phyloP scores from a whole-genome alignment of 2,888 invertebrate species.

The Chrysolina americana region DNA sequence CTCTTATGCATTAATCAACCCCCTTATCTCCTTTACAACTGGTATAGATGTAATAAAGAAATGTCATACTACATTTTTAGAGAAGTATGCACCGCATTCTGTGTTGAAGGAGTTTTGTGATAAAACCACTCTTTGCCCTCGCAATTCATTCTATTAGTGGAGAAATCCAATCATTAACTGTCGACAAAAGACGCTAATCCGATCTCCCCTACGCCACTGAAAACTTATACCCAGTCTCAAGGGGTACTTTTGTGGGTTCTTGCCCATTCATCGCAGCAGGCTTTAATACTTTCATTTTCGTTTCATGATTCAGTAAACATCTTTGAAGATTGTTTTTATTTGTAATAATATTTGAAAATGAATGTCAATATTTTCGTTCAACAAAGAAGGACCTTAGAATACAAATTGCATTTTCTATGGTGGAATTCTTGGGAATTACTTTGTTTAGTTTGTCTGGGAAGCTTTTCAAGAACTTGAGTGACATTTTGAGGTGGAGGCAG shows the following conservation, averaged over 20 bases:
- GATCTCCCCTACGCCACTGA: conserved; percentile 26
- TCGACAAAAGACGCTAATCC: conserved; percentile 14
- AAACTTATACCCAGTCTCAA: conserved; percentile 24
- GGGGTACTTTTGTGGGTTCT: conserved; percentile 33
- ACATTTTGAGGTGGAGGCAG: not conserved
- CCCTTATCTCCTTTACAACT: too few relatives aligned
- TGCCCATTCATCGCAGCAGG: conserved; percentile 26
- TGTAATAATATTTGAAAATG: conserved; percentile 31
- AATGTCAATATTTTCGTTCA: conserved; percentile 28
- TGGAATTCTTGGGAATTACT: not conserved
- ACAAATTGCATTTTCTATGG: conserved; percentile 12
- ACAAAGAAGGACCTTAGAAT: conserved; percentile 6
- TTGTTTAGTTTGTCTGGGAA: not conserved
- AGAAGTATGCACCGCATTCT: not conserved
- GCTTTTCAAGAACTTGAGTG: not conserved
- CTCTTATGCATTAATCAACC: too few relatives aligned
- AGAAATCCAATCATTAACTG: conserved; percentile 13
- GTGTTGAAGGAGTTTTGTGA: not conserved
- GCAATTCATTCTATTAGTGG: not conserved
- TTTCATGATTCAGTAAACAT: conserved; percentile 31
- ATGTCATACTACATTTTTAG: not conserved
- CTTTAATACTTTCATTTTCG: conserved; percentile 27
- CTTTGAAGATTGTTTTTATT: conserved; percentile 34
- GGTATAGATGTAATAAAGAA: not conserved
- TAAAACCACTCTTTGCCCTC: not conserved